Evolutionary conservation across 30 jellyfish, hydroid and myxozoan genomes (phyloP), one percentile per base, ranked within the genome.

Genomic region (Aurelia coerulea): DNA sequence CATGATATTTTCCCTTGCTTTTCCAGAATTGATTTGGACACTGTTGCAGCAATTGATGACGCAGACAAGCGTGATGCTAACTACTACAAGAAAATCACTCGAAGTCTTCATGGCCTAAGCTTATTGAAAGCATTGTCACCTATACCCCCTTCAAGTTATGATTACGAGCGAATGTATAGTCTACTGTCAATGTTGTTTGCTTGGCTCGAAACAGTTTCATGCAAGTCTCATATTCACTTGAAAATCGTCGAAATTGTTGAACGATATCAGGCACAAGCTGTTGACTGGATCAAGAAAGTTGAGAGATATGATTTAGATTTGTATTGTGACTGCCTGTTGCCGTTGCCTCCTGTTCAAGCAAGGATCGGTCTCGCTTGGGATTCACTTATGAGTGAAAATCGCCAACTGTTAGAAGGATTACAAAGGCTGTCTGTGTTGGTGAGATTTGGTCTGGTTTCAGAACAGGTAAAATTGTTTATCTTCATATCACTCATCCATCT

Each of bases 281-380:
- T 80, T 33, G 64, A 81, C 13, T 93, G 98, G 98, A 83, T 84
- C 10, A 62, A 65, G 72, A 78, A 93, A 68, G 93, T 93, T 16
- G 59, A 74, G 92, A 73, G 58, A 34, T 83, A 74, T 58, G 97
- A 93, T 84, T 56, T 79, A 23, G 90, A 93, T 56, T 62, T 93
- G 65, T 93, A 87, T 81, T 78, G 94, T 80, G 86, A 83, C 83
- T 93, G 98, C 65, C 68, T 93, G 78, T 73, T 93, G 60, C 98
- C 98, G 31, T 59, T 71, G 73, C 97, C 97, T 50, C 97, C 98
- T 41, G 82, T 81, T 31, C 83, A 88, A 80, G 98, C 98, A 5
- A 80, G 97, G 41, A 93, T 93, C 35, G 98, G 98, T 65, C 95
- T 81, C 82, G 97, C 97, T 23, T 93, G 97, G 97, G 84, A 90